Evolutionary conservation across 2,113 vertebrate genomes (phyloP), one percentile per base, ranked within the genome.

Genomic region (Penelope pileata): DNA sequence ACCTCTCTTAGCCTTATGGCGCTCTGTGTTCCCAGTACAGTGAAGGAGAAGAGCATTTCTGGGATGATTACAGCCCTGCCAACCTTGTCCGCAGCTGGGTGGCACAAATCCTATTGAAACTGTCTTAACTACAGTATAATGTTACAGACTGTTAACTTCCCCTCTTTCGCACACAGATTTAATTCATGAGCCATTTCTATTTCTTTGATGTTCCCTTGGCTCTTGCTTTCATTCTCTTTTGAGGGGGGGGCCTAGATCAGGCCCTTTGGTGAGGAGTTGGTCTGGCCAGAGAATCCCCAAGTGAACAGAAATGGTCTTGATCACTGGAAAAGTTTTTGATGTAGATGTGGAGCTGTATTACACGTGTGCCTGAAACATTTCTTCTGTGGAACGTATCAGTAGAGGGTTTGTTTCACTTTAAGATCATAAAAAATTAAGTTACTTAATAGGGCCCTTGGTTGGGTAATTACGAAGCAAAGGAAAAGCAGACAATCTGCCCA

Each of bases 391-490:
- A 10, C 1, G 9, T 86, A 95, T 70, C 90, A 93, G 83, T 86
- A 86, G 90, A 88, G 53, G 51, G 90, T 90, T 96, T 62, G 90
- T 96, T 96, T 90, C 90, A 86, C 94, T 96, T 94, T 90, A 96
- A 95, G 92, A 91, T 92, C 92, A 94, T 96, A 92, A 97, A 97
- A 96, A 94, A 78, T 36, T 0, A 60, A 91, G 93, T 96, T 95
- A 95, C 95, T 97, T 97, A 97, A 97, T 95, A 94, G 93, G 95
- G 45, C 90, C 95, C 92, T 96, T 95, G 95, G 94, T 92, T 96
- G 83, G 69, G 93, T 96, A 96, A 95, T 96, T 97, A 95, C 0
- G n/a, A 94, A 95, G 95, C 60, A 95, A 96, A 96, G 92, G 89
- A 93, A 95, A 97, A 95, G 93, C 93, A 95, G 96, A 95, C 92